These are phyloP conservation scores for Plebejus argus DNA, from an alignment of 2,888 invertebrate genomes.

Conservation along the genomic window DNA sequence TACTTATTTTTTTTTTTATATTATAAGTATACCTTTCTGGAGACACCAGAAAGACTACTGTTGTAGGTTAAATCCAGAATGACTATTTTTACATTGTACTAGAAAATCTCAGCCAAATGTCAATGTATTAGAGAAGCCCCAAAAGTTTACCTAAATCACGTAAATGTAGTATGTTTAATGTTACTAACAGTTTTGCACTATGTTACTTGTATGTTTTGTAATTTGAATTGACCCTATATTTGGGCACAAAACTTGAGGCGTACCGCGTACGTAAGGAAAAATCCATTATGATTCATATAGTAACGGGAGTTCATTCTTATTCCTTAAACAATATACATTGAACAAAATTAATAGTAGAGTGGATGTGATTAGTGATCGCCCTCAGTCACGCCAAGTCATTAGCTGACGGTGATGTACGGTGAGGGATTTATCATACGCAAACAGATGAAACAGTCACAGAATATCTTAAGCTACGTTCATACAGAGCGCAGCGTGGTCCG, in stretches of 20 bases:
- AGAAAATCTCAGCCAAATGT: no score
- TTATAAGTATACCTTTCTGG: background rate
- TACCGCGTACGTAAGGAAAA: no score
- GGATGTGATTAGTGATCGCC: conserved; percentile 2
- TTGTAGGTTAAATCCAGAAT: background rate
- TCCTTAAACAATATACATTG: background rate
- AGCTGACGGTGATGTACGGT: background rate
- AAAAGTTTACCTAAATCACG: no score
- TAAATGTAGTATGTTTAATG: no score
- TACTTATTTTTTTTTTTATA: no score
- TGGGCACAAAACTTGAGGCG: no score
- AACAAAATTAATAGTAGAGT: conserved; percentile 33
- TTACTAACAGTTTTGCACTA: no score
- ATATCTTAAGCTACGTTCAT: background rate
- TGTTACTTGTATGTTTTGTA: no score
- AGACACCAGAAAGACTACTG: background rate
- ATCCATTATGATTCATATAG: background rate
- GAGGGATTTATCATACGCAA: conserved; percentile 13
- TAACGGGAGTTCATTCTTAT: background rate
- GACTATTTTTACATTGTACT: no score
- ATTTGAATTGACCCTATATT: no score
- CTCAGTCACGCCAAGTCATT: conserved; percentile 7
- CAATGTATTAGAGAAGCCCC: no score
- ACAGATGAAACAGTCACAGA: background rate
- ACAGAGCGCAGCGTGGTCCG: background rate